Percentiles rank a stretch among this genome's conserved stretches.
Conservation (phyloP, 2,797 vertebrate genomes). For the Apogon talboti region DNA sequence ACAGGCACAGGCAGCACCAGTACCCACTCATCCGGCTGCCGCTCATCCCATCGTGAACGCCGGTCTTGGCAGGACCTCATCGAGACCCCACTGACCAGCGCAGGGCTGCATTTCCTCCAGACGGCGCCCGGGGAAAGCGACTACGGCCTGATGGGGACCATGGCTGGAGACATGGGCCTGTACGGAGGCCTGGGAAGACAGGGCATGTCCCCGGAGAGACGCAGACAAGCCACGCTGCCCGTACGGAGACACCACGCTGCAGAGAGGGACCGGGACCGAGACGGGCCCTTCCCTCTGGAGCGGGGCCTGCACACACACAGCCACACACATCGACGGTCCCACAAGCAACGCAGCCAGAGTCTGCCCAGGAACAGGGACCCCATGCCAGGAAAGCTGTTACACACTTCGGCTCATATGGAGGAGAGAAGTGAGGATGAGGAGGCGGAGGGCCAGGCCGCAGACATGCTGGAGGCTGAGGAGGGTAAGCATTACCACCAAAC, state of each 20-base stretch:
- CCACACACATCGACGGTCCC: constrained; percentile 80
- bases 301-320: constrained; percentile 84
- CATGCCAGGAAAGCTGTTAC: constrained; percentile 73
- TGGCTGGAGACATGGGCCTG: constrained; percentile 74
- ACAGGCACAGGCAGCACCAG: constrained; percentile 83
- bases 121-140: constrained; percentile 86
- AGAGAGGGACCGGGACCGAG: constrained; percentile 84
- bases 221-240: constrained; percentile 81
- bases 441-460: constrained; percentile 75
- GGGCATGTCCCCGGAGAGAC: constrained; percentile 79
- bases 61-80: constrained; percentile 93
- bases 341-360: constrained; percentile 90
- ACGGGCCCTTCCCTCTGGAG: constrained; percentile 90
- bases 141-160: constrained; percentile 74
- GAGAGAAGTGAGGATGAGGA: constrained; percentile 86
- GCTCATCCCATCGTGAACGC: constrained; percentile 86
- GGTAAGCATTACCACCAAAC: constrained; percentile 63
- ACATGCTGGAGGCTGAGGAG: constrained; percentile 73
- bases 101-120: constrained; percentile 91
- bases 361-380: constrained; percentile 89
- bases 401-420: constrained; percentile 81
- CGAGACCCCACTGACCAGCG: constrained; percentile 91
- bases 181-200: constrained; percentile 78
- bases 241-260: constrained; percentile 87
- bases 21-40: constrained; percentile 86